Conservation (phyloP, 2,797 vertebrate species). For the Pseudopleuronectes americanus region DNA sequence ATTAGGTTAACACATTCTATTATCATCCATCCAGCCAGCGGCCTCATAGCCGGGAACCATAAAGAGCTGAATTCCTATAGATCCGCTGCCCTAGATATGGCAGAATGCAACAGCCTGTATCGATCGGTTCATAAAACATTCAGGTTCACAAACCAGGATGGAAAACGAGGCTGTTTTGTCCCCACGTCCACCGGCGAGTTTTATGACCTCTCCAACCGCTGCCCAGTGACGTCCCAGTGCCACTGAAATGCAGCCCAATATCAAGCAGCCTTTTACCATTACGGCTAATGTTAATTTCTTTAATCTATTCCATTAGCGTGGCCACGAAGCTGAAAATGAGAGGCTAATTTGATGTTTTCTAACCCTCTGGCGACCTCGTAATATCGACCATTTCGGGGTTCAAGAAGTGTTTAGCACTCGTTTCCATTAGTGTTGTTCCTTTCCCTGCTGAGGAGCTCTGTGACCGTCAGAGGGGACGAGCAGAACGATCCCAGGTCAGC, state of each 20-base stretch:
- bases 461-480: slow-evolving; percentile 18
- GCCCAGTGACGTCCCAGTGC: slow-evolving; percentile 6
- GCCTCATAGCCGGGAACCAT: slow-evolving; percentile 49
- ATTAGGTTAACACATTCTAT: slow-evolving; percentile 60
- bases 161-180: slow-evolving; percentile 39
- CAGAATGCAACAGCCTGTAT: slow-evolving; percentile 39
- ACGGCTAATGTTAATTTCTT: not conserved
- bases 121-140: slow-evolving; percentile 60
- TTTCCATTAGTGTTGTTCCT: slow-evolving; percentile 11
- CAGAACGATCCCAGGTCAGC: slow-evolving; percentile 24
- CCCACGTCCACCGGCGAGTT: slow-evolving; percentile 11
- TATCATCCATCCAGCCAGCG: slow-evolving; percentile 46
- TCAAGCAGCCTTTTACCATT: not conserved
- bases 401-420: not conserved
- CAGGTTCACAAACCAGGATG: slow-evolving; percentile 36
- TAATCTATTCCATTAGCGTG: not conserved
- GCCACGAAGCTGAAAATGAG: not conserved
- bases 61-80: slow-evolving; percentile 55
- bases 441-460: slow-evolving; percentile 12
- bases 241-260: not conserved
- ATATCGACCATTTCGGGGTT: not conserved
- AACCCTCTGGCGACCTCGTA: not conserved
- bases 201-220: slow-evolving; percentile 10
- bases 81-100: slow-evolving; percentile 41
- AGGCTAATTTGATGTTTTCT: not conserved